Conservation (phyloP, 2,797 vertebrate genomes). For the Hemitrygon akajei region DNA sequence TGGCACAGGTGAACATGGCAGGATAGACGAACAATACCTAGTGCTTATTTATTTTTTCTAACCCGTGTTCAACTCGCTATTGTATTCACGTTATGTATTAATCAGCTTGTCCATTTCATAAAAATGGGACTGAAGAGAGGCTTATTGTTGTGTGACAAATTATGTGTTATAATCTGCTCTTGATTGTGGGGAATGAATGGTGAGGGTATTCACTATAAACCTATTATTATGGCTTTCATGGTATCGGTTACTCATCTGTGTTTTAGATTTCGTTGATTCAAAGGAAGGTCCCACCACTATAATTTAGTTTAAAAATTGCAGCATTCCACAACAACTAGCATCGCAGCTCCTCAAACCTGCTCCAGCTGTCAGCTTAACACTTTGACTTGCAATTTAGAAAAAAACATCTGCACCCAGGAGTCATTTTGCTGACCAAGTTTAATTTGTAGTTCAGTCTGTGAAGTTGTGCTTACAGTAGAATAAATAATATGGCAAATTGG, state of each 20-base stretch:
- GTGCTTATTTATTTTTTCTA: not conserved
- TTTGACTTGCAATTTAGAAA: not conserved
- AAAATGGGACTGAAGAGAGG: not conserved
- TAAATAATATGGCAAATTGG: constrained; percentile 20
- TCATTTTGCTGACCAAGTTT: not conserved
- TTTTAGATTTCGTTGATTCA: not conserved
- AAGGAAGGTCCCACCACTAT: not conserved
- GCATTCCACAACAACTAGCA: not conserved
- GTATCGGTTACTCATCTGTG: not conserved
- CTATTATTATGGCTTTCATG: constrained; percentile 7
- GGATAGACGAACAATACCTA: not conserved
- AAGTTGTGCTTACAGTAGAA: not conserved
- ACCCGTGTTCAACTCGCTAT: not conserved
- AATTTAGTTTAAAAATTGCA: not conserved
- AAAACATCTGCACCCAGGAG: constrained; percentile 2
- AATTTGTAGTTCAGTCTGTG: not conserved
- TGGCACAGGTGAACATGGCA: not conserved
- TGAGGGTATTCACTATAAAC: not conserved
- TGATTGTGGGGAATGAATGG: not conserved
- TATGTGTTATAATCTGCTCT: not conserved
- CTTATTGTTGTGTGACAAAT: not conserved
- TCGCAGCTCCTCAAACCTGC: not conserved
- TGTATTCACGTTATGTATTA: not conserved
- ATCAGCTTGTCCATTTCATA: not conserved
- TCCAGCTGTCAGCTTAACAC: not conserved